Conservation (phyloP, 92 coral and sea anemone genomes). For the Porites rus region DNA sequence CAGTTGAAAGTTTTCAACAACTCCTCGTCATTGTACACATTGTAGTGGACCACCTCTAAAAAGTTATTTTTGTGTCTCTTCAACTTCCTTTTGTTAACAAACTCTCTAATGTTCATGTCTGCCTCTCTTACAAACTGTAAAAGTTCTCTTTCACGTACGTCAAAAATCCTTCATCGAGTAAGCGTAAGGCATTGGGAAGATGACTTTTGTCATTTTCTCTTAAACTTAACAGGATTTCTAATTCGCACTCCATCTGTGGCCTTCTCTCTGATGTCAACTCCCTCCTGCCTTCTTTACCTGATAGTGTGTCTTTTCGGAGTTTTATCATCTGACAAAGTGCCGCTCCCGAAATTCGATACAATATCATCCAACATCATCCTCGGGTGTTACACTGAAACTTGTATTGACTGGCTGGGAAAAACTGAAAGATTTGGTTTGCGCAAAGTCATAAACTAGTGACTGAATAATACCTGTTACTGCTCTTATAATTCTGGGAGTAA, state of each 20-base stretch:
- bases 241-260: not conserved
- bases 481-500: not conserved
- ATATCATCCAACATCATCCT: constrained; percentile 14
- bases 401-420: not conserved
- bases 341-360: not conserved
- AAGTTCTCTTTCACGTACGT: constrained; percentile 9
- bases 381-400: not conserved
- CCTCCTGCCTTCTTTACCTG: too few relatives aligned
- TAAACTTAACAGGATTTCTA: not conserved
- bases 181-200: not conserved
- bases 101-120: not conserved
- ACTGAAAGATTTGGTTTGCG: not conserved
- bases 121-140: not conserved
- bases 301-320: not conserved
- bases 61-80: not conserved
- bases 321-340: constrained; percentile 11
- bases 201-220: constrained; percentile 3
- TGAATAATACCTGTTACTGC: constrained; percentile 30
- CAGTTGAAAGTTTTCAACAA: constrained; percentile 11
- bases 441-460: constrained; percentile 30
- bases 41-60: constrained; percentile 13
- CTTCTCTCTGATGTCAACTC: too few relatives aligned
- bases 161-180: constrained; percentile 10
- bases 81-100: not conserved
- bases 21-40: constrained; percentile 1